Evolutionary conservation across 2,113 vertebrate genomes (phyloP).

Genomic region (Chaetops frenatus): DNA sequence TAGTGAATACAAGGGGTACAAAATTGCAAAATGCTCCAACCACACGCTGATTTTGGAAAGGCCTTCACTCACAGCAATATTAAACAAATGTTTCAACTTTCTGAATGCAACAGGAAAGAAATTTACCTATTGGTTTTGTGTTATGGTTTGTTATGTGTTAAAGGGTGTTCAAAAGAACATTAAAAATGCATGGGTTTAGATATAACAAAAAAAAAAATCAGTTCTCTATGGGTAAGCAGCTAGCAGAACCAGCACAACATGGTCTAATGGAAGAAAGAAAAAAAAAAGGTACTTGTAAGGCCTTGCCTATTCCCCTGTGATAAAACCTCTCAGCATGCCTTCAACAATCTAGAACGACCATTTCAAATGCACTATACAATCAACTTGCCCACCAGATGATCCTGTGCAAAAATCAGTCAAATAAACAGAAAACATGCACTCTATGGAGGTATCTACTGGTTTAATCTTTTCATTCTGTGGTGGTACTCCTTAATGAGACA

Average conservation of each 20-base stretch:
- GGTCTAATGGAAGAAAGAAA: not conserved
- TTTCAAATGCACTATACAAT: constrained; percentile 9
- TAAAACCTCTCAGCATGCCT: not conserved
- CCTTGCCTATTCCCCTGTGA: not conserved
- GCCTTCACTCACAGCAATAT: constrained; percentile 36
- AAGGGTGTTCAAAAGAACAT: constrained; percentile 26
- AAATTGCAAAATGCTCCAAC: not conserved
- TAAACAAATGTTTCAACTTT: constrained; percentile 50
- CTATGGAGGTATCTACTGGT: not conserved
- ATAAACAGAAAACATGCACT: not conserved
- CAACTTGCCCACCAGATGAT: constrained; percentile 15
- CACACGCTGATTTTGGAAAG: not conserved
- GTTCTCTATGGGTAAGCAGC: not conserved
- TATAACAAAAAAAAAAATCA: not conserved
- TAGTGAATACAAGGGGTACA: not conserved
- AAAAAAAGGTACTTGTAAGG: not conserved
- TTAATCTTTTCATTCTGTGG: not conserved
- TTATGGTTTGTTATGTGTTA: not conserved
- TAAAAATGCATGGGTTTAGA: constrained; percentile 21
- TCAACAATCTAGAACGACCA: not conserved
- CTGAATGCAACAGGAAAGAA: constrained; percentile 9
- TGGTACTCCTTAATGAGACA: not conserved
- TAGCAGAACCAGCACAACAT: not conserved
- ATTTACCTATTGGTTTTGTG: constrained; percentile 47
- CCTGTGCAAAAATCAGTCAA: constrained; percentile 17